A percentile compares a stretch with the other conserved stretches of the same genome.
Evolutionary conservation across 2,888 invertebrate species (phyloP).

Genomic region (Pardosa pseudoannulata): DNA sequence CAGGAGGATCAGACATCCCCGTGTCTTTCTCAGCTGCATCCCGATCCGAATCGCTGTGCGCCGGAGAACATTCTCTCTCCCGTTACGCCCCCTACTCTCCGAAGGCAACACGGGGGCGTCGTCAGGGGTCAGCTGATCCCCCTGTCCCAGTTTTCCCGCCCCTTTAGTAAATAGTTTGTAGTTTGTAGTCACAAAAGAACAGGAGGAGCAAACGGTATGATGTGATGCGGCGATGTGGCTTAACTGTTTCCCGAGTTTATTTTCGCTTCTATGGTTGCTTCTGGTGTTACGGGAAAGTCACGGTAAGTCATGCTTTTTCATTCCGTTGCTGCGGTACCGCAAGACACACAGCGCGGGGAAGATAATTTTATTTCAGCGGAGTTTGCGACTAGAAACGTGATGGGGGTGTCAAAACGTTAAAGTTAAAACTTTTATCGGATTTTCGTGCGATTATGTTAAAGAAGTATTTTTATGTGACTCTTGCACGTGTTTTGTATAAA

Average conservation of each 20-base stretch:
- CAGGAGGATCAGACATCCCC: constrained; percentile 26
- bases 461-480: too few relatives aligned
- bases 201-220: neutral
- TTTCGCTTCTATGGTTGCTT: neutral
- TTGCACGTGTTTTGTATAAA: too few relatives aligned
- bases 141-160: neutral
- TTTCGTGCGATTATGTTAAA: too few relatives aligned
- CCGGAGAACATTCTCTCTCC: neutral
- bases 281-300: constrained; percentile 20
- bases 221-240: constrained; percentile 18
- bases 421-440: too few relatives aligned
- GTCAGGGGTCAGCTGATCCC: constrained; percentile 14
- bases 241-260: constrained; percentile 7
- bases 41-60: neutral
- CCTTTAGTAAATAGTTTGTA: constrained; percentile 17
- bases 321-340: neutral
- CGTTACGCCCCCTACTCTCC: constrained; percentile 18
- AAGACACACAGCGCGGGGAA: too few relatives aligned
- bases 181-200: neutral
- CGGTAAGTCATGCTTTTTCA: constrained; percentile 19
- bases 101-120: constrained; percentile 19
- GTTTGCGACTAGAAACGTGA: too few relatives aligned
- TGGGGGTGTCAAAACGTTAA: too few relatives aligned
- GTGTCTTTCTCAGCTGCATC: constrained; percentile 27
- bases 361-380: too few relatives aligned